A percentile compares a stretch with the other conserved stretches of the same genome.
These are phyloP conservation scores for Spisula solida DNA, from an alignment of 2,888 invertebrate species.

Conservation along the genomic window DNA sequence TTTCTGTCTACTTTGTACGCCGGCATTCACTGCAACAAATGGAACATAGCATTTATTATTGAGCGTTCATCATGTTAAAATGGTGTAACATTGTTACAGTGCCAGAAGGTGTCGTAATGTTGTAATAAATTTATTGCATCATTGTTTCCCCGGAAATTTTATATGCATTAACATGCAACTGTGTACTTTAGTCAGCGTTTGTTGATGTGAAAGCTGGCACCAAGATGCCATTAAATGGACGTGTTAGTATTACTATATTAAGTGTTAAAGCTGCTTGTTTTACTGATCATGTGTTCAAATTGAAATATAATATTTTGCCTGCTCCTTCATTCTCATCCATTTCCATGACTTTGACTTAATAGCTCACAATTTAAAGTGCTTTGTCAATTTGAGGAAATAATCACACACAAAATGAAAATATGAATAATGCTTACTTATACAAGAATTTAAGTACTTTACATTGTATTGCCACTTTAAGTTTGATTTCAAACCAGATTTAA, in stretches of 20 bases:
- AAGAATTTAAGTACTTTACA: too few relatives aligned
- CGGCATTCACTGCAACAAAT: constrained; percentile 1
- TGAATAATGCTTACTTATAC: too few relatives aligned
- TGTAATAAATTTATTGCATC: not conserved
- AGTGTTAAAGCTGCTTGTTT: not conserved
- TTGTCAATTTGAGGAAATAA: too few relatives aligned
- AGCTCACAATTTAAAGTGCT: too few relatives aligned
- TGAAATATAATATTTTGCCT: too few relatives aligned
- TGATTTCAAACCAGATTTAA: too few relatives aligned
- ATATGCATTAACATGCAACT: constrained; percentile 9
- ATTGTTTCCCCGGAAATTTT: constrained; percentile 10
- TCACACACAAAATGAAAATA: too few relatives aligned
- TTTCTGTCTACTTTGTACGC: not conserved
- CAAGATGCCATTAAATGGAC: not conserved
- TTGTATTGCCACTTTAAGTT: too few relatives aligned
- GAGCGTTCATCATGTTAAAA: not conserved
- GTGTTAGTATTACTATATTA: not conserved
- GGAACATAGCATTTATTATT: not conserved
- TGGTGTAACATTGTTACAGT: not conserved
- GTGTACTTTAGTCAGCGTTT: not conserved
- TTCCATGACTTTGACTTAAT: too few relatives aligned
- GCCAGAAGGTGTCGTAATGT: constrained; percentile 5
- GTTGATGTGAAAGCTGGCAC: not conserved
- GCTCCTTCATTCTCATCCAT: too few relatives aligned
- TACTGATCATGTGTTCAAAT: too few relatives aligned